Conservation (phyloP, 1,140 invertebrate species). For the Microplitis mediator region DNA sequence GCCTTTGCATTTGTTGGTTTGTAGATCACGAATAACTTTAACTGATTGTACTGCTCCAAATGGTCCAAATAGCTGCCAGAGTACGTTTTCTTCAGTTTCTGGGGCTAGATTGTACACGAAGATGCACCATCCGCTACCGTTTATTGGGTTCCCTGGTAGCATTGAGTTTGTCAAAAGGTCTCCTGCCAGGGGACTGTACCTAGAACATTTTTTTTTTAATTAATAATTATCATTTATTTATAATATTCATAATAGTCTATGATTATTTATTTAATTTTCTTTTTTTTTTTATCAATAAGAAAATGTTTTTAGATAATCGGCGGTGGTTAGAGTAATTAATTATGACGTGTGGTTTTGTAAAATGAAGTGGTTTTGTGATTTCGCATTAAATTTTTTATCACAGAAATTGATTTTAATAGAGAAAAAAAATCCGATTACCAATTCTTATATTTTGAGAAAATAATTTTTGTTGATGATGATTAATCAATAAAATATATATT, state of each 20-base stretch:
- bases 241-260: neutral
- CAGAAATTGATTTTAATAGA: no score
- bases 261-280: neutral
- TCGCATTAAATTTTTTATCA: no score
- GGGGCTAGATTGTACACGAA: slow-evolving; percentile 98
- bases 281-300: no score
- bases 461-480: no score
- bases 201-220: slow-evolving; percentile 54
- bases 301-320: no score
- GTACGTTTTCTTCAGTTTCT: slow-evolving; percentile 96
- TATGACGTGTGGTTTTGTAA: no score
- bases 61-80: slow-evolving; percentile 98
- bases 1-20: slow-evolving; percentile 99
- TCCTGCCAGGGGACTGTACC: slow-evolving; percentile 94
- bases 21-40: slow-evolving; percentile 95
- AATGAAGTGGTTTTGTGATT: no score
- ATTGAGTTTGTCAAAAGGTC: slow-evolving; percentile 88
- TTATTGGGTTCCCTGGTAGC: slow-evolving; percentile 81
- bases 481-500: no score
- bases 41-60: slow-evolving; percentile 99
- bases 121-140: slow-evolving; percentile 94
- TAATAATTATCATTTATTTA: neutral
- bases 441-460: no score
- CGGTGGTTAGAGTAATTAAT: no score
- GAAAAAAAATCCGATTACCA: no score